Conservation (phyloP, 2,888 invertebrate genomes). For the Tetrapedia diversipes region DNA sequence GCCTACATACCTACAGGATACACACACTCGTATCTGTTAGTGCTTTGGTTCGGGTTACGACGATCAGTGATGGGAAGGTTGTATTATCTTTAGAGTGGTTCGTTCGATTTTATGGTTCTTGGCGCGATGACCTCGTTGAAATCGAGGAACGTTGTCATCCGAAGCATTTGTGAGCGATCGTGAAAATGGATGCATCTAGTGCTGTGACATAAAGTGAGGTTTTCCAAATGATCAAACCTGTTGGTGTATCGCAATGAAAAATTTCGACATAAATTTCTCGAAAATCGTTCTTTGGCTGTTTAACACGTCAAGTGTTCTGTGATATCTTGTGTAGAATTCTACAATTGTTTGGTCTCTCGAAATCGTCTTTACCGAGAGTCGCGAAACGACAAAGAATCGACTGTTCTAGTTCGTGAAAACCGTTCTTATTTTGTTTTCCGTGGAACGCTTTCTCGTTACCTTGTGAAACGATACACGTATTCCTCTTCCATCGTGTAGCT, state of each 20-base stretch:
- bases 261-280: neutral
- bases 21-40: conserved; percentile 10
- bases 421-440: neutral
- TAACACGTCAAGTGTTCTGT: neutral
- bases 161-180: neutral
- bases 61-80: conserved; percentile 28
- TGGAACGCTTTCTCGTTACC: neutral
- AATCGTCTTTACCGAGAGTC: too few relatives aligned
- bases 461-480: neutral
- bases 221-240: neutral
- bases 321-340: neutral
- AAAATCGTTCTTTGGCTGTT: neutral
- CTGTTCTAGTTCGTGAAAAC: neutral
- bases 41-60: conserved; percentile 11
- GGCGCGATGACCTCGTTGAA: neutral
- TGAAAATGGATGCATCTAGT: conserved; percentile 4
- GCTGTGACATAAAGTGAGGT: conserved; percentile 35
- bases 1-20: conserved; percentile 36
- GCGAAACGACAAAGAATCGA: too few relatives aligned
- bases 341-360: neutral
- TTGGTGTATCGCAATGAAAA: neutral
- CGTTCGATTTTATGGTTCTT: neutral
- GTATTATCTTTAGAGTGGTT: conserved; percentile 4
- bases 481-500: neutral
- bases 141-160: neutral